Percentiles rank a stretch among this genome's conserved stretches.
Evolutionary conservation across 2,797 vertebrate species (phyloP).

Genomic region (Melopsittacus undulatus): DNA sequence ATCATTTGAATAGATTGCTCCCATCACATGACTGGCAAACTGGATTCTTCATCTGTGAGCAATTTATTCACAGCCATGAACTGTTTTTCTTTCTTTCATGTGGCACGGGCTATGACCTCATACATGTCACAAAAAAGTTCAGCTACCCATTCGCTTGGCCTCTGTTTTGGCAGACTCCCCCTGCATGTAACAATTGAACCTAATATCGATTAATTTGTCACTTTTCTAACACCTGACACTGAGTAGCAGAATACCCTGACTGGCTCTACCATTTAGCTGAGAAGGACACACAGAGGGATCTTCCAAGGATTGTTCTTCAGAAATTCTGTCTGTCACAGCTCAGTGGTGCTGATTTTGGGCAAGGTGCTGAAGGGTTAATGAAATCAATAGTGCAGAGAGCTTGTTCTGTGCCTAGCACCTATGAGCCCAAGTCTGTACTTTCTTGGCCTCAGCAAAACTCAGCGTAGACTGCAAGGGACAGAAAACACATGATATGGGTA

Average conservation of each 20-base stretch:
- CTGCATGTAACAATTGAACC: background rate
- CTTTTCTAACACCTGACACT: background rate
- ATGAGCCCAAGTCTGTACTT: fast-evolving
- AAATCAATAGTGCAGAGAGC: background rate
- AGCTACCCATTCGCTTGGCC: background rate
- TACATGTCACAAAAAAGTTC: constrained; percentile 62
- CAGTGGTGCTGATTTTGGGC: background rate
- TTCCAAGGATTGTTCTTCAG: background rate
- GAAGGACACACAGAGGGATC: background rate
- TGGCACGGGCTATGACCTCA: constrained; percentile 59
- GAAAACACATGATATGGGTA: background rate
- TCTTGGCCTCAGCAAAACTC: background rate
- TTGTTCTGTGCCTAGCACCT: background rate
- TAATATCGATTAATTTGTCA: constrained; percentile 21
- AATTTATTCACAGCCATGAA: constrained; percentile 70
- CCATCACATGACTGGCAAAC: constrained; percentile 65
- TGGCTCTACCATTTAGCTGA: background rate
- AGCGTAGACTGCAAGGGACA: background rate
- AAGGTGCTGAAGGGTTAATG: fast-evolving
- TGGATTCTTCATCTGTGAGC: constrained; percentile 70
- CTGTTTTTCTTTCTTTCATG: constrained; percentile 70
- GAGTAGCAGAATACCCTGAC: background rate
- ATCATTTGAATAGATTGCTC: constrained; percentile 67
- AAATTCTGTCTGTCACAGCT: background rate
- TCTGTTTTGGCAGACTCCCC: background rate